Evolutionary conservation across 2,888 invertebrate species (phyloP), one percentile per base, ranked within the genome.

Genomic region (Drosophila greeni): DNA sequence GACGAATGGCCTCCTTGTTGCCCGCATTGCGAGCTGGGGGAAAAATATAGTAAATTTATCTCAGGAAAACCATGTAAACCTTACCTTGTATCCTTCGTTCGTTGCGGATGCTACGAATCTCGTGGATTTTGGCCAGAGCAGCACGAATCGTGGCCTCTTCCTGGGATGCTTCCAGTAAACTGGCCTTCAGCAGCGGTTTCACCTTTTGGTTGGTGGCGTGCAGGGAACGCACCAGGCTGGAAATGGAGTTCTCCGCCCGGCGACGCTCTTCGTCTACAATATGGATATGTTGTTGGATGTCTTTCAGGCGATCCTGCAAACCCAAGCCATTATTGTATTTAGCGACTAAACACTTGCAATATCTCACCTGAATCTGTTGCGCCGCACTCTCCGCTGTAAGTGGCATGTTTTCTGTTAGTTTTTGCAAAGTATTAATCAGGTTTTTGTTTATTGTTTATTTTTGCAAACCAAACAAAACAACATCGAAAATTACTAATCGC

Each of bases 1-100:
- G 92, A 8, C 98, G 92, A 73, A 98, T 95, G 0, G 96, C 95
- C 86, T 97, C 97, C 81, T 97, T 97, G 84, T 95, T 95, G 9
- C 95, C 95, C 2, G 95, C 94, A 88, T 94, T 94, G 6, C 95
- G 92, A 0, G 95, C 77, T 77, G 33, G 6, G 16, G 24, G 7
- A 0, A 8, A 31, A n/a, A 0, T 4, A 1, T 8, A 11, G 16
- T 14, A 20, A n/a, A 31, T 5, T 18, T 6, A 2, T 12, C 3
- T 9, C 5, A 1, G 3, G 0, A n/a, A 24, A 26, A 1, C 4
- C 1, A 8, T 2, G 1, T 8, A 1, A 1, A 8, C n/a, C 59
- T 14, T 14, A 70, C 70, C 67, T 90, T 95, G 95, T 82, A 96
- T 94, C 66, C 97, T 91, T 48, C 95, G 91, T 85, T 97, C 97